These are phyloP conservation scores for Ganaspis brasiliensis DNA, from an alignment of 2,888 invertebrate genomes.

Conservation along the genomic window DNA sequence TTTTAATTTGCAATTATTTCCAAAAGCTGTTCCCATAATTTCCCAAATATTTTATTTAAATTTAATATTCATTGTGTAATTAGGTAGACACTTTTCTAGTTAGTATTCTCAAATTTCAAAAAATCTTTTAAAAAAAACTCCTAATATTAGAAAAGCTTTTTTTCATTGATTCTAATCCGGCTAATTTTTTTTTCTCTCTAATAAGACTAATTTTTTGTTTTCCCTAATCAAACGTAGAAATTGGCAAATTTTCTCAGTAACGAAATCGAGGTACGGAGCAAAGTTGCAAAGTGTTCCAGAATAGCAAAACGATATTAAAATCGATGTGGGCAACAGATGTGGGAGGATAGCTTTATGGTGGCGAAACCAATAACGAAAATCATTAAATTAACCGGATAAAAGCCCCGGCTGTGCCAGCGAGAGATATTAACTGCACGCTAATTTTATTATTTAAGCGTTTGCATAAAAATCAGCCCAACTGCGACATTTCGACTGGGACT, in stretches of 20 bases:
- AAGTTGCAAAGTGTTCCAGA: neutral
- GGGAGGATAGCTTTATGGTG: constrained; percentile 76
- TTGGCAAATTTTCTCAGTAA: constrained; percentile 11
- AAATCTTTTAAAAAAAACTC: too few species aligned
- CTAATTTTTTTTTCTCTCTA: too few species aligned
- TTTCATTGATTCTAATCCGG: too few species aligned
- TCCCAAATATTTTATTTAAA: too few species aligned
- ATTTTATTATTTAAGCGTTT: constrained; percentile 72
- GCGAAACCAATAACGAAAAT: constrained; percentile 77
- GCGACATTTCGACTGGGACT: constrained; percentile 3
- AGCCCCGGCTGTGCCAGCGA: constrained; percentile 26
- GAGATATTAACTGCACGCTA: constrained; percentile 74
- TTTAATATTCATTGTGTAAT: too few species aligned
- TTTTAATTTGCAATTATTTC: too few species aligned
- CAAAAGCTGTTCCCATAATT: too few species aligned
- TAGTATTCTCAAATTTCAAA: too few species aligned
- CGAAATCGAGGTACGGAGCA: neutral
- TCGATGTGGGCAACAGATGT: constrained; percentile 79
- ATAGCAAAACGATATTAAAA: constrained; percentile 74
- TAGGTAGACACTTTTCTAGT: too few species aligned
- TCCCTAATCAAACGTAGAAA: neutral
- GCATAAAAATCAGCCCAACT: constrained; percentile 22
- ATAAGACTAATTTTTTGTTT: too few species aligned
- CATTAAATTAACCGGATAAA: constrained; percentile 74
- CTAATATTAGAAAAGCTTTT: too few species aligned